Evolutionary conservation across 2,113 vertebrate species (phyloP).

Genomic region (Rhegmatorhina hoffmannsi): DNA sequence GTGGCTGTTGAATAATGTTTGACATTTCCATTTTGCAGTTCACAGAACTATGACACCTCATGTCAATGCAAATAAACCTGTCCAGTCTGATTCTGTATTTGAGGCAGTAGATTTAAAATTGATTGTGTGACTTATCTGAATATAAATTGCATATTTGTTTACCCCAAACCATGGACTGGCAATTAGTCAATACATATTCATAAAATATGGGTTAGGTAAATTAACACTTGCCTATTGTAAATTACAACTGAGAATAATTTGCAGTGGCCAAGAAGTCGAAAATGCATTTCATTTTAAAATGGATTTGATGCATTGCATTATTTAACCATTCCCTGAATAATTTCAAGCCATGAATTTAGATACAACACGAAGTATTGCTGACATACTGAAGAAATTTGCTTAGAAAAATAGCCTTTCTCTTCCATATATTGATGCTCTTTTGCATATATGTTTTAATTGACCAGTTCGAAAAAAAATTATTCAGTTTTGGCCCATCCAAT

Average conservation of each 20-base stretch:
- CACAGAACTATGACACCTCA: slow-evolving; percentile 19
- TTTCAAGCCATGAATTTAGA: slow-evolving; percentile 58
- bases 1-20: neutral
- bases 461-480: neutral
- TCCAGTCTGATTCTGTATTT: slow-evolving; percentile 41
- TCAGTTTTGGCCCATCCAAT: neutral
- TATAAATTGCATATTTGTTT: slow-evolving; percentile 61
- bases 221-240: slow-evolving; percentile 64
- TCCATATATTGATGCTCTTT: slow-evolving; percentile 37
- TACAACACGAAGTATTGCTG: slow-evolving; percentile 13
- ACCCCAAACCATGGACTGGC: neutral
- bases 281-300: slow-evolving; percentile 39
- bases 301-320: slow-evolving; percentile 40
- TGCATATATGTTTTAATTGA: slow-evolving; percentile 44
- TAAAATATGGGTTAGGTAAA: slow-evolving; percentile 65
- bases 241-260: slow-evolving; percentile 62
- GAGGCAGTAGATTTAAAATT: slow-evolving; percentile 57
- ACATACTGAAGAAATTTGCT: slow-evolving; percentile 19
- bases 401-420: slow-evolving; percentile 19
- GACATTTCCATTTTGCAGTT: slow-evolving; percentile 28
- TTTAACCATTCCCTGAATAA: slow-evolving; percentile 52
- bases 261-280: neutral
- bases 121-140: slow-evolving; percentile 53
- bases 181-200: slow-evolving; percentile 68
- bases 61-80: slow-evolving; percentile 53